Percentiles rank a stretch among this genome's conserved stretches.
Conservation (phyloP, 2,888 invertebrate genomes). For the Dicyrtomina minuta region DNA sequence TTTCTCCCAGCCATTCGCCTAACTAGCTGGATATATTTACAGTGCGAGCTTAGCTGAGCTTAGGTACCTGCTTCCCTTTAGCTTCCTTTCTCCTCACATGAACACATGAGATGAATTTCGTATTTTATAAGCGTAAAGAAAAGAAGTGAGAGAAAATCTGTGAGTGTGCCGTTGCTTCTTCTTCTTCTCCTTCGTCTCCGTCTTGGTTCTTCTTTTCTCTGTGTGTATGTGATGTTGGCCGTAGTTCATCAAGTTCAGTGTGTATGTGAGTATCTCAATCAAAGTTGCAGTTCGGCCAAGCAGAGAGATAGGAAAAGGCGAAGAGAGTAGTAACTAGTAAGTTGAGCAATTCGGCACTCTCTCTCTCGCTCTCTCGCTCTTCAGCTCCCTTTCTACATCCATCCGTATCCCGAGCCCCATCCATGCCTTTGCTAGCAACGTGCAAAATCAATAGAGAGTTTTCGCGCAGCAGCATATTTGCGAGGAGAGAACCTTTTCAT, state of each 20-base stretch:
- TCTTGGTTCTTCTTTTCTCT: slow-evolving; percentile 2
- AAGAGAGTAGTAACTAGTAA: slow-evolving; percentile 14
- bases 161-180: slow-evolving; percentile 14
- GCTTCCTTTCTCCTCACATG: neutral
- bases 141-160: slow-evolving; percentile 13
- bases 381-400: too few species aligned
- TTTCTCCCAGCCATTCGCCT: neutral
- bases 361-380: neutral
- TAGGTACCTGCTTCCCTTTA: neutral
- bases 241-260: slow-evolving; percentile 28
- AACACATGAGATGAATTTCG: slow-evolving; percentile 5
- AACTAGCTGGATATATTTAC: too few species aligned
- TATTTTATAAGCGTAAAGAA: slow-evolving; percentile 3
- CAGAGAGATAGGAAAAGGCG: slow-evolving; percentile 11
- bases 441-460: slow-evolving; percentile 49
- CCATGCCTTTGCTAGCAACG: slow-evolving; percentile 27
- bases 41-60: too few species aligned
- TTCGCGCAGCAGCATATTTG: slow-evolving; percentile 51
- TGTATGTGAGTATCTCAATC: slow-evolving; percentile 30
- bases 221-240: neutral
- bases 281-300: slow-evolving; percentile 27
- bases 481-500: slow-evolving; percentile 41
- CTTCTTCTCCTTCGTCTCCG: slow-evolving; percentile 32
- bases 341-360: slow-evolving; percentile 20
- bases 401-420: neutral